Conservation (phyloP, 2,113 vertebrate genomes). For the Corythornis madagascariensis region DNA sequence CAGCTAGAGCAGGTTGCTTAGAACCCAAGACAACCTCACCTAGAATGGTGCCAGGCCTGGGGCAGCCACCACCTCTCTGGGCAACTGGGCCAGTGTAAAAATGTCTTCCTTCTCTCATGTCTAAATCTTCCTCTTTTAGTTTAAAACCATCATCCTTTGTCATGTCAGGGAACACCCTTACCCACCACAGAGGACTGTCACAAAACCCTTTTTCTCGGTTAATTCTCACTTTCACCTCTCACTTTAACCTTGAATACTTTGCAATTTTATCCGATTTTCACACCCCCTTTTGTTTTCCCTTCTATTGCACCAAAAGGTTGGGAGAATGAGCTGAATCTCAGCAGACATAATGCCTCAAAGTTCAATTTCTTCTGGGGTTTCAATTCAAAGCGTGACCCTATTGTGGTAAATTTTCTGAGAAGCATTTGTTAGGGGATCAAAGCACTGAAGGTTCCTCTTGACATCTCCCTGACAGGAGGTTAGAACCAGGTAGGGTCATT, state of each 20-base stretch:
- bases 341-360: rapidly evolving
- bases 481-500: too few species aligned
- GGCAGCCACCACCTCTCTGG: not conserved
- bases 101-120: not conserved
- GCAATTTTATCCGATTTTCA: not conserved
- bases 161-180: not conserved
- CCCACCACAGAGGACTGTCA: not conserved
- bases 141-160: not conserved
- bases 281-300: not conserved
- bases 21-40: not conserved
- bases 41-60: not conserved
- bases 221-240: not conserved
- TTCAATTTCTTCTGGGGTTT: not conserved
- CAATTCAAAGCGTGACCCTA: rapidly evolving
- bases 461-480: not conserved
- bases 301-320: rapidly evolving
- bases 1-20: not conserved
- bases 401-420: not conserved
- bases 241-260: not conserved
- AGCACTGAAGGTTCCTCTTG: not conserved
- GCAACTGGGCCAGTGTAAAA: not conserved
- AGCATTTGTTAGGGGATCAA: not conserved
- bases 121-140: not conserved
- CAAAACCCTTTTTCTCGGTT: not conserved
- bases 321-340: not conserved